Conservation (phyloP, 2,797 vertebrate species). For the Neomorphus geoffroyi region DNA sequence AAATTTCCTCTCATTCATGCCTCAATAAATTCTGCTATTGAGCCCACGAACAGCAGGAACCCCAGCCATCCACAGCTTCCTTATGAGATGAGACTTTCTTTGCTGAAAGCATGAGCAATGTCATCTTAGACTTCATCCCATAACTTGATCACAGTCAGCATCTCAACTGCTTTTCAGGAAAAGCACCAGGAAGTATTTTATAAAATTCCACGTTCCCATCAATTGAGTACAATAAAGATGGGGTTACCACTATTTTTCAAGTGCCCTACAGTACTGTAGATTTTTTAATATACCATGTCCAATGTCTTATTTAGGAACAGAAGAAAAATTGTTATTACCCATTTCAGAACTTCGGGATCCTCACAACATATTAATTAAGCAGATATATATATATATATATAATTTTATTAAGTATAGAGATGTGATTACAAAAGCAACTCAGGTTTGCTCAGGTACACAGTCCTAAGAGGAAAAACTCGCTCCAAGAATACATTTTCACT, state of each 20-base stretch:
- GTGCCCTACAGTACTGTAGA: too few species aligned
- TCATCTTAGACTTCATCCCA: neutral
- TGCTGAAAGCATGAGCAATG: neutral
- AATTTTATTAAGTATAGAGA: rapidly evolving
- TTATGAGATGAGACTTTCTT: neutral
- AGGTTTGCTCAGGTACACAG: neutral
- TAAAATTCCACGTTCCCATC: neutral
- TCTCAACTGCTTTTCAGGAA: neutral
- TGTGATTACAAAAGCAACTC: neutral
- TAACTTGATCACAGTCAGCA: neutral
- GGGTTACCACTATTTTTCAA: neutral
- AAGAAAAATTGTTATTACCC: neutral
- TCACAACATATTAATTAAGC: neutral
- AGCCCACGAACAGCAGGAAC: neutral
- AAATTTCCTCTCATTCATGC: neutral
- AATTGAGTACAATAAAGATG: neutral
- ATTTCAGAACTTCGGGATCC: neutral
- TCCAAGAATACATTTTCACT: rapidly evolving
- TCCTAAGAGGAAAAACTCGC: neutral
- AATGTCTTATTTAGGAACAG: neutral
- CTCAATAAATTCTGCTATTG: neutral
- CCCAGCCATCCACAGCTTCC: neutral
- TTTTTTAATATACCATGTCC: neutral
- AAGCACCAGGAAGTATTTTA: neutral
- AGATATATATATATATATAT: too few species aligned